These are phyloP conservation scores for Phyllotreta cruciferae DNA, from an alignment of 2,888 invertebrate genomes.

Conservation along the genomic window DNA sequence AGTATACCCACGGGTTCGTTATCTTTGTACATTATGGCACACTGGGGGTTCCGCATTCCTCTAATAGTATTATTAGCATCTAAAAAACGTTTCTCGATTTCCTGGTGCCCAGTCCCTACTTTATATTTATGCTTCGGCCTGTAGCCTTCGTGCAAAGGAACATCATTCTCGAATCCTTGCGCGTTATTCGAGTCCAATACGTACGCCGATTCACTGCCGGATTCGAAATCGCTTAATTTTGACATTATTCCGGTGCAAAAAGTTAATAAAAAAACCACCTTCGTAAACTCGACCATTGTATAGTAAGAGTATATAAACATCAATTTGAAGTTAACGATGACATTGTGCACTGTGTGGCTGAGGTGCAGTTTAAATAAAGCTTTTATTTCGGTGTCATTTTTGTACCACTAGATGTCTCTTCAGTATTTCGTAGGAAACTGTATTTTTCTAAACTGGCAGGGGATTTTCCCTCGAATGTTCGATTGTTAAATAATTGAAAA, in stretches of 20 bases:
- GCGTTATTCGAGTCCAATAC: background rate
- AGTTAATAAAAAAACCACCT: conserved; percentile 16
- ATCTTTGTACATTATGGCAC: conserved; percentile 48
- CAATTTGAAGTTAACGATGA: too few relatives aligned
- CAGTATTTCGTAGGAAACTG: too few relatives aligned
- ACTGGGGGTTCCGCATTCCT: conserved; percentile 31
- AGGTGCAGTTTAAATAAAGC: too few relatives aligned
- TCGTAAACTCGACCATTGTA: conserved; percentile 19
- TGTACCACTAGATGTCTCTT: too few relatives aligned
- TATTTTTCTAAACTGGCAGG: too few relatives aligned
- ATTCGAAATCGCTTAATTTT: conserved; percentile 14
- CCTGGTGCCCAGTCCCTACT: conserved; percentile 23
- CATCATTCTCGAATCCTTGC: conserved; percentile 20
- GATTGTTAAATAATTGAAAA: conserved; percentile 1
- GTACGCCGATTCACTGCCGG: background rate
- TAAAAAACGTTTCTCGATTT: conserved; percentile 26
- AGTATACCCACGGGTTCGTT: conserved; percentile 49
- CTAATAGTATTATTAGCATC: conserved; percentile 26
- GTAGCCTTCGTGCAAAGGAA: conserved; percentile 38
- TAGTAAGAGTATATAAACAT: conserved; percentile 4
- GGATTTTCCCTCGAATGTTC: background rate
- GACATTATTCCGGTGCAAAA: background rate
- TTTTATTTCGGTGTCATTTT: too few relatives aligned
- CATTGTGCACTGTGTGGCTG: too few relatives aligned
- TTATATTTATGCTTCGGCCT: conserved; percentile 37